Percentiles rank a stretch among this genome's conserved stretches.
Conservation (phyloP, 2,797 vertebrate species). For the Danionella dracula region DNA sequence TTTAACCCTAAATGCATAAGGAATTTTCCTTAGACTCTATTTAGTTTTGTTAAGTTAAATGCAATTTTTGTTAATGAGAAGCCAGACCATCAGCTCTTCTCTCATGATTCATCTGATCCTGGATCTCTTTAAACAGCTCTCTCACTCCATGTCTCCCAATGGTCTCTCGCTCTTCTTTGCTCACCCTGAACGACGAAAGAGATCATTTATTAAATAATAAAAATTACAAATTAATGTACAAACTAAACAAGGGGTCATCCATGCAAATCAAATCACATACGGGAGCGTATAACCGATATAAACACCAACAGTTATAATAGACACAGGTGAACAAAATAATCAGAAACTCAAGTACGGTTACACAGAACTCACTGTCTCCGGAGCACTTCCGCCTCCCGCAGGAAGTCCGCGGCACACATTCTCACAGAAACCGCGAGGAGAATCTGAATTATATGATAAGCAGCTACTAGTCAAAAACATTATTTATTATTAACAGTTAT, state of each 20-base stretch:
- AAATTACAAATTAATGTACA: too few species aligned
- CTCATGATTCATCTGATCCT: constrained; percentile 66
- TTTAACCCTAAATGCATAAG: too few species aligned
- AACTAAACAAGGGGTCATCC: too few species aligned
- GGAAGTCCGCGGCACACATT: neutral
- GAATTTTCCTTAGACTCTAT: too few species aligned
- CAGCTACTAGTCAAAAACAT: too few species aligned
- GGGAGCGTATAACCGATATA: neutral
- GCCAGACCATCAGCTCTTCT: constrained; percentile 77
- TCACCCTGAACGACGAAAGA: constrained; percentile 65
- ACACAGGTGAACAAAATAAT: neutral
- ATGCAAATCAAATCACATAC: too few species aligned
- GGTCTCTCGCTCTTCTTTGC: constrained; percentile 79
- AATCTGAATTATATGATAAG: neutral
- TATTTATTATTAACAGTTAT: too few species aligned
- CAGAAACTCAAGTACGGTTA: too few species aligned
- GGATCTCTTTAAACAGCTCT: constrained; percentile 67
- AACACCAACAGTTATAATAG: neutral
- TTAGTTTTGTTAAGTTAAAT: too few species aligned
- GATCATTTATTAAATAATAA: neutral
- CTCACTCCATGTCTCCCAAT: constrained; percentile 73
- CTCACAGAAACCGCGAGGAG: neutral
- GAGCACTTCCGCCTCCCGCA: neutral
- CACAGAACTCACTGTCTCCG: neutral
- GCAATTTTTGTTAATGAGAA: neutral